Percentiles rank a stretch among this genome's conserved stretches.
phyloP scores from a whole-genome alignment of 2,888 invertebrate species.

The Gandaritis pyraliata region DNA sequence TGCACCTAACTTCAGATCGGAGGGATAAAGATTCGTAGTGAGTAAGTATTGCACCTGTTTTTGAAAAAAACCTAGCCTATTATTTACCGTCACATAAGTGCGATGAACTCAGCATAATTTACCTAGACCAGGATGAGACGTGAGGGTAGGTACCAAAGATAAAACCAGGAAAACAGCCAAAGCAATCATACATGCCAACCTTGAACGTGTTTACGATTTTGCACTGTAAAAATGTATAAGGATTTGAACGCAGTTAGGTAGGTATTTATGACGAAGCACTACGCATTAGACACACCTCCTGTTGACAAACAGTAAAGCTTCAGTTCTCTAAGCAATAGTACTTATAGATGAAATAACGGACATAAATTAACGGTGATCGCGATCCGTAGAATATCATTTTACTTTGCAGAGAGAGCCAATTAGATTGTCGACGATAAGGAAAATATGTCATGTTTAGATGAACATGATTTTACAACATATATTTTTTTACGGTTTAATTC shows the following conservation, averaged over 20 bases:
- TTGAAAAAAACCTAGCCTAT: no score
- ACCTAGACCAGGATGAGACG: no score
- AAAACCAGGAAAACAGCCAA: conserved; percentile 9
- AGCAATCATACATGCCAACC: conserved; percentile 33
- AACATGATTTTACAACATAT: no score
- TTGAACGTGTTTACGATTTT: conserved; percentile 47
- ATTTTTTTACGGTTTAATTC: no score
- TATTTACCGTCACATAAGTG: no score
- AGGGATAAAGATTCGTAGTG: no score
- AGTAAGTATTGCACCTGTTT: no score
- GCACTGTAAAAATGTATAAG: conserved; percentile 6
- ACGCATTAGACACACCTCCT: conserved; percentile 54
- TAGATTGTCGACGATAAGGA: no score
- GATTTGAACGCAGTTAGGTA: conserved; percentile 8
- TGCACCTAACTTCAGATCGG: no score
- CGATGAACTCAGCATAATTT: no score
- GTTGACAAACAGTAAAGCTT: conserved; percentile 44
- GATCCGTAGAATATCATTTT: background rate
- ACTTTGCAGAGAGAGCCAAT: no score
- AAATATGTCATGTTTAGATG: no score
- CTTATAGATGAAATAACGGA: background rate
- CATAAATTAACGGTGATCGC: background rate
- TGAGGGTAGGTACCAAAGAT: background rate
- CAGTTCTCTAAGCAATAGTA: background rate
- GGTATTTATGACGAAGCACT: conserved; percentile 17